A percentile compares a stretch with the other conserved stretches of the same genome.
Evolutionary conservation across 2,797 vertebrate genomes (phyloP).

Genomic region (Coregonus suidteri): DNA sequence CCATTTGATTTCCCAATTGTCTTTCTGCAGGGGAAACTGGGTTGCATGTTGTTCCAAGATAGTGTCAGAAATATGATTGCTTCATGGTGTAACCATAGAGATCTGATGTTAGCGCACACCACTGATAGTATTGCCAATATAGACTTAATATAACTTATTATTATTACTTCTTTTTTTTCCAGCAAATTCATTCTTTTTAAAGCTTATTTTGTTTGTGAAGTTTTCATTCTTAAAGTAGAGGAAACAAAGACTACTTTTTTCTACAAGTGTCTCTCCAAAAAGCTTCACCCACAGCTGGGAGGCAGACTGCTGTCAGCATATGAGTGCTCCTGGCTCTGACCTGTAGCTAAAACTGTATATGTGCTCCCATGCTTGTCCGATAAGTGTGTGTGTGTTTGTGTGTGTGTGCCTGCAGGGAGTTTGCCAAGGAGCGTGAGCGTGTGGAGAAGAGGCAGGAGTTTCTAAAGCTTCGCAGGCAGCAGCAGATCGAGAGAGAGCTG

Average conservation of each 20-base stretch:
- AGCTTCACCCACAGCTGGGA: too few species aligned
- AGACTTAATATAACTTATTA: too few species aligned
- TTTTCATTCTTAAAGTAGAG: neutral
- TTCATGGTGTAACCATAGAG: neutral
- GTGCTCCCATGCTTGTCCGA: constrained; percentile 21
- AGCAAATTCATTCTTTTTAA: too few species aligned
- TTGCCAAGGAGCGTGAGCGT: constrained; percentile 93
- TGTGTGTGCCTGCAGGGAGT: constrained; percentile 78
- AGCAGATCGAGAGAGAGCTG: constrained; percentile 95
- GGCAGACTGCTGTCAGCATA: constrained; percentile 14
- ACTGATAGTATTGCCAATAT: too few species aligned
- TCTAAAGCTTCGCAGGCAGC: constrained; percentile 91
- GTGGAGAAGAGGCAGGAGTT: constrained; percentile 96
- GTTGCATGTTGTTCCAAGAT: neutral
- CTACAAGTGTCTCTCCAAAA: too few species aligned
- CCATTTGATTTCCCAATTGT: neutral
- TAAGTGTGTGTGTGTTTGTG: constrained; percentile 10
- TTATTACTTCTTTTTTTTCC: too few species aligned
- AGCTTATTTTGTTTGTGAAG: neutral
- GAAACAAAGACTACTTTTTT: neutral
- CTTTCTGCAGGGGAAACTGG: neutral
- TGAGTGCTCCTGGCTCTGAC: constrained; percentile 21
- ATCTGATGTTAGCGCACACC: neutral
- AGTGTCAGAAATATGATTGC: neutral
- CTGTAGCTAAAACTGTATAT: constrained; percentile 14